Percentiles rank a stretch among this genome's conserved stretches.
Conservation (phyloP, 1,140 invertebrate species). For the Lepidurus arcticus region DNA sequence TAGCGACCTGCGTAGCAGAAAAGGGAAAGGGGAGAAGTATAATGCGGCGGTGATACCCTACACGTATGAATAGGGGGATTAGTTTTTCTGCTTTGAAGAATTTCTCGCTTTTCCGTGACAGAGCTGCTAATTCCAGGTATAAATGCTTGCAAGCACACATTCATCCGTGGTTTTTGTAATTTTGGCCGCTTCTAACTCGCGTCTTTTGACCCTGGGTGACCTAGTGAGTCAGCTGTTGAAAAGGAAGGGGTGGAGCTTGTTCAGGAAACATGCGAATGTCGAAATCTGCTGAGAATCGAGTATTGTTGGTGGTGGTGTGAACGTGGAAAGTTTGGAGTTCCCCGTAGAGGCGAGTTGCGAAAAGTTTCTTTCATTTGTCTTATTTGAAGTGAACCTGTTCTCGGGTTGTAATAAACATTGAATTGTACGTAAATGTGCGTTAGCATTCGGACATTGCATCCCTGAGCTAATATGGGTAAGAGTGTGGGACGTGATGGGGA, state of each 20-base stretch:
- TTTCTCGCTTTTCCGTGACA: background rate
- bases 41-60: background rate
- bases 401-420: too few species aligned
- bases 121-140: background rate
- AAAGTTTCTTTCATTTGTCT: too few species aligned
- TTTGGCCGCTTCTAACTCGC: background rate
- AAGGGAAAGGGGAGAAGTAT: background rate
- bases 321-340: background rate
- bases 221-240: background rate
- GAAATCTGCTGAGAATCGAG: background rate
- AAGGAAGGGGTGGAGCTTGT: background rate
- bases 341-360: background rate
- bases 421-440: too few species aligned
- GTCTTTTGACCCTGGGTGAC: background rate
- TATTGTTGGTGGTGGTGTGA: background rate
- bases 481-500: too few species aligned
- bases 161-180: background rate
- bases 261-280: background rate
- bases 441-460: too few species aligned
- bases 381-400: too few species aligned
- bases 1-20: background rate
- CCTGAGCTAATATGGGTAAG: too few species aligned
- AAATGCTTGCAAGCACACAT: background rate
- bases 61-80: background rate
- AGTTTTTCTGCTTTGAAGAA: background rate